Percentiles rank a stretch among this genome's conserved stretches.
Conservation (phyloP, 2,113 vertebrate species). For the Fulica atra region DNA sequence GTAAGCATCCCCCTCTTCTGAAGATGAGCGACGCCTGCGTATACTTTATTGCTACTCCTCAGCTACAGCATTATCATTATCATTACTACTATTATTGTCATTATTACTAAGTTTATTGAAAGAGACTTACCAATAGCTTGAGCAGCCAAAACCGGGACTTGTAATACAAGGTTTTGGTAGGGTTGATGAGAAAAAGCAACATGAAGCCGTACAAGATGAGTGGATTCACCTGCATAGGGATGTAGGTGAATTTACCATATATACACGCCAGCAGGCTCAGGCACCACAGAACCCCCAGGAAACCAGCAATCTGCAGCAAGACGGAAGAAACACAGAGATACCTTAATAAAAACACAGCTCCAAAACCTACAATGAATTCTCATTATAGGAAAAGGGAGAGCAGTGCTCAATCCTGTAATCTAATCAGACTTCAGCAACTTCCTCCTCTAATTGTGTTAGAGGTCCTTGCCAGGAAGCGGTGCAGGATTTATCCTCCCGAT, state of each 20-base stretch:
- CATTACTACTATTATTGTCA: no score
- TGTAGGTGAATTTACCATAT: constrained; percentile 82
- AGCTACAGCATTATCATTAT: neutral
- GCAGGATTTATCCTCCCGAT: neutral
- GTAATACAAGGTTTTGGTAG: constrained; percentile 97
- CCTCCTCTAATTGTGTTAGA: constrained; percentile 49
- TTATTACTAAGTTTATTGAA: no score
- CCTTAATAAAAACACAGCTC: neutral
- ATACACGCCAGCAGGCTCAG: constrained; percentile 95
- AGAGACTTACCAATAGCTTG: constrained; percentile 90
- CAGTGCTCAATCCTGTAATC: constrained; percentile 40
- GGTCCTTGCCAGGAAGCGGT: neutral
- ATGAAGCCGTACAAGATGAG: constrained; percentile 95
- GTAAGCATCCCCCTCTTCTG: neutral
- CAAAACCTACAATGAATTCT: neutral
- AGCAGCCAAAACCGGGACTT: constrained; percentile 99
- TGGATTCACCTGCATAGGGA: constrained; percentile 95
- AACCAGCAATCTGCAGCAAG: constrained; percentile 89
- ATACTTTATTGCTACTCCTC: neutral
- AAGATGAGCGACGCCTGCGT: neutral
- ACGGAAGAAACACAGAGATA: constrained; percentile 4
- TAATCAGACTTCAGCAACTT: constrained; percentile 59
- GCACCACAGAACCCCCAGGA: constrained; percentile 96
- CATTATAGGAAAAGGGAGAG: constrained; percentile 41
- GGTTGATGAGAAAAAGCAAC: constrained; percentile 96